phyloP scores from a whole-genome alignment of 2,888 invertebrate genomes.

The Eudemis profundana region DNA sequence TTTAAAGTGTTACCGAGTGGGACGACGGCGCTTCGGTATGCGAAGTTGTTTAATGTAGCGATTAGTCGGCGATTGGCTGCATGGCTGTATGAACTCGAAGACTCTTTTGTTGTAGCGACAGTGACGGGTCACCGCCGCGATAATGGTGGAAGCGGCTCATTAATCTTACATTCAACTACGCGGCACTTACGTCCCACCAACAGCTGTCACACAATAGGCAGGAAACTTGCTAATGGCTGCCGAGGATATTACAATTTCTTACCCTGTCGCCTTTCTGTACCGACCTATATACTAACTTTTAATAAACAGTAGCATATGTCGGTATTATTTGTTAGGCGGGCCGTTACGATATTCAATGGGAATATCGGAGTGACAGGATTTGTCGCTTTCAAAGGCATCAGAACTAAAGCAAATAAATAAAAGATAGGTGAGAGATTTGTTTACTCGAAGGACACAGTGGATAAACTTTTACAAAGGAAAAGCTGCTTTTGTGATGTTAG shows the following conservation, averaged over 20 bases:
- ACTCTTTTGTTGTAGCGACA: slow-evolving; percentile 64
- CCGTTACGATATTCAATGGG: slow-evolving; percentile 52
- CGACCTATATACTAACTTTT: slow-evolving; percentile 19
- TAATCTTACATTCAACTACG: slow-evolving; percentile 80
- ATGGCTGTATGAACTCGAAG: slow-evolving; percentile 50
- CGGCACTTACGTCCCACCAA: slow-evolving; percentile 53
- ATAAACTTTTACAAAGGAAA: slow-evolving; percentile 24
- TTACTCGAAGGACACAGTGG: slow-evolving; percentile 21
- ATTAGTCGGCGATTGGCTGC: slow-evolving; percentile 61
- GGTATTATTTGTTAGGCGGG: slow-evolving; percentile 52
- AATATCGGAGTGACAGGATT: slow-evolving; percentile 48
- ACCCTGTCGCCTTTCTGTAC: slow-evolving; percentile 51
- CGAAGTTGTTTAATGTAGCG: slow-evolving; percentile 47
- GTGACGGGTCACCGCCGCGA: slow-evolving; percentile 67
- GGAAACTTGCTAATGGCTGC: slow-evolving; percentile 74
- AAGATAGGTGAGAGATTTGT: slow-evolving; percentile 44
- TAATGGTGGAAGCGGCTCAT: slow-evolving; percentile 68
- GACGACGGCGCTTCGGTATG: slow-evolving; percentile 14
- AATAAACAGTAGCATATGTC: slow-evolving; percentile 52
- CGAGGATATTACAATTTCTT: slow-evolving; percentile 75
- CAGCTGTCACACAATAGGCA: slow-evolving; percentile 63
- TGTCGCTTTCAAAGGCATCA: slow-evolving; percentile 50
- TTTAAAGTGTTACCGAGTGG: slow-evolving; percentile 3
- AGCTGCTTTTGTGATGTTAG: slow-evolving; percentile 1
- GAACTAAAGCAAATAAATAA: slow-evolving; percentile 49